Conservation (phyloP, 2,888 invertebrate genomes). For the Nomada lathburiana region DNA sequence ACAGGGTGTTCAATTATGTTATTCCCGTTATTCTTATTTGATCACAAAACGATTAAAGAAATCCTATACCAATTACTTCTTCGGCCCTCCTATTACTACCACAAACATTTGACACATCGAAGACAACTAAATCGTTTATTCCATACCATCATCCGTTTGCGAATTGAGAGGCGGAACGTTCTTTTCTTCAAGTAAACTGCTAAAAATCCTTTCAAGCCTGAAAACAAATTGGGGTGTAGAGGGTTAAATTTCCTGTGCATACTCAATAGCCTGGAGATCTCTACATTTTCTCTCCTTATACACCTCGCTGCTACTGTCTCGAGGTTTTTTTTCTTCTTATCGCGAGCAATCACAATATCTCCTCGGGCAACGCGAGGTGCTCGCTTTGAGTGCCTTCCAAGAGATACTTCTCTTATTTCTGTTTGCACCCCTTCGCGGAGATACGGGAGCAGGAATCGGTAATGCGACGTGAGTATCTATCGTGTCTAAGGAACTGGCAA, state of each 20-base stretch:
- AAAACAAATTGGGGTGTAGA: too few relatives aligned
- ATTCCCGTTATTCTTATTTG: too few relatives aligned
- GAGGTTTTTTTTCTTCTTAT: constrained; percentile 45
- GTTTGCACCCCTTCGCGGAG: constrained; percentile 32
- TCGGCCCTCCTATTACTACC: too few relatives aligned
- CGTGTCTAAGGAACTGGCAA: constrained; percentile 6
- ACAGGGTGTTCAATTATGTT: too few relatives aligned
- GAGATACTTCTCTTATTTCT: constrained; percentile 49
- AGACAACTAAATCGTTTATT: too few relatives aligned
- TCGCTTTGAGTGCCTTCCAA: constrained; percentile 30
- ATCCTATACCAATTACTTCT: too few relatives aligned
- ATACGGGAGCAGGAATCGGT: constrained; percentile 41
- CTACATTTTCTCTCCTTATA: constrained; percentile 18
- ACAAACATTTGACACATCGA: too few relatives aligned
- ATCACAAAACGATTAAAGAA: too few relatives aligned
- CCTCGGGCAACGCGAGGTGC: constrained; percentile 30
- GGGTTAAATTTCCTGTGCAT: constrained; percentile 30
- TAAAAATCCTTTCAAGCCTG: too few relatives aligned
- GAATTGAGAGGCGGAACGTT: too few relatives aligned
- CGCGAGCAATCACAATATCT: constrained; percentile 60
- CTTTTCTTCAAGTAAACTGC: too few relatives aligned
- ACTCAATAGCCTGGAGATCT: constrained; percentile 15
- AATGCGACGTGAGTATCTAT: constrained; percentile 29
- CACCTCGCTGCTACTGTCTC: not conserved
- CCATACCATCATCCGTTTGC: too few relatives aligned